Base-by-base conservation (phyloP, 2,797 vertebrate species). In the Aldrovandia affinis region DNA sequence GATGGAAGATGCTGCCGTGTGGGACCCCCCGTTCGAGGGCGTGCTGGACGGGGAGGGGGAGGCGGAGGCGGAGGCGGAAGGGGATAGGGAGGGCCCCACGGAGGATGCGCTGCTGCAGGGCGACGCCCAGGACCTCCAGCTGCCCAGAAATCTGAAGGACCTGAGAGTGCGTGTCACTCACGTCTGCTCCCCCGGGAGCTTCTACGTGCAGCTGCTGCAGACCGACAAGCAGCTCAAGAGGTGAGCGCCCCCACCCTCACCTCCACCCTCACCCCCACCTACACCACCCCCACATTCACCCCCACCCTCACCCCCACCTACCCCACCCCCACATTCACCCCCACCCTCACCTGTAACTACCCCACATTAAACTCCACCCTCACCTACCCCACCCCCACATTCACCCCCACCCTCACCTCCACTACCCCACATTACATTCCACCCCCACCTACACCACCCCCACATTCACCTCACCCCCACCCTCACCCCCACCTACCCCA, bases 181-280 rank as follows among this genome's bases (percentile, higher is more conserved):
- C 36, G 92, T 97, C 82, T 90, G 93, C 57, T 98, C 98, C 39
- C 98, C 98, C 1, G 95, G 95, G 89, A 97, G 95, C 92, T 97
- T 99, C 88, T 97, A 94, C 80, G 91, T 98, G 25, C 97, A 94
- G 28, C 90, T 96, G 84, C 84, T 90, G 42, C 93, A 95, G 85
- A 89, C 93, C 44, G 91, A 96, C 88, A 14, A 85, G 9, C 90
- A 92, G 78, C 91, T 98, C 50, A 95, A 95, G 88, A 96, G 96
- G 98, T 99, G 92, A 87, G 90, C 1, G 10, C 15, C 42, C 33
- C 22, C 73, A 7, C 68, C 15, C 15, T 2, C 1, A 1, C 61
- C 61, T 63, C 52, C 52, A 54, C 52, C 18, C 10, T 28, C n/a
- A 1, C 28, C n/a, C 18, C 8, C 52, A 18, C 52, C n/a, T 30